Base-by-base conservation (phyloP, 2,113 vertebrate genomes). In the Hemiscyllium ocellatum region DNA sequence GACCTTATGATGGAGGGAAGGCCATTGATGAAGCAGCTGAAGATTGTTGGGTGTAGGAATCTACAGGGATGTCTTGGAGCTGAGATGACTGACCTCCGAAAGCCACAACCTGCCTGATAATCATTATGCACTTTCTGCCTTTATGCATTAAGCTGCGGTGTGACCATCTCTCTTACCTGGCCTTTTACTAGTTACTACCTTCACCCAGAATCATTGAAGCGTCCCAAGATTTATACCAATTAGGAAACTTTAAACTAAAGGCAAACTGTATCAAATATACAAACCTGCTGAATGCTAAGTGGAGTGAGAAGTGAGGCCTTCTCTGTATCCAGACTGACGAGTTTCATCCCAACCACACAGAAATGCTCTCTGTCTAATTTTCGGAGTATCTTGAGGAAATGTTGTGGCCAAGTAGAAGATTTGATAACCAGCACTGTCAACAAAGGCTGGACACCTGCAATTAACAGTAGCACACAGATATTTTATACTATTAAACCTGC, bases 371-470 rank as follows among this genome's bases (percentile, higher is more conserved):
- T 96, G 66, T 97, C 95, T 0, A 98, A 80, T 6, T 96, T 80
- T 2, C 12, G 24, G n/a, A 98, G 96, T 91, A 97, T 97, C 96
- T 95, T 83, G 0, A 96, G 96, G 68, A 98, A 95, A 42, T 65
- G 0, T 0, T 19, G 96, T 87, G 96, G 96, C 98, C 97, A 98
- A 47, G 96, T 52, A 0, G 97, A 96, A 0, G 97, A 97, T 96
- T 98, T 98, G 96, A 98, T 96, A 68, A 98, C 96, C 95, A 97
- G 97, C 96, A 98, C 96, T 0, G 97, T 98, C 95, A 97, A 97
- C 4, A 97, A 96, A 91, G 96, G 95, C 96, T 97, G 97, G 12
- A 97, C 97, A 96, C 97, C 98, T 98, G 96, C 6, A 94, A 69
- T 42, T 47, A 70, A 70, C 6, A 47, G 93, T 6, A 94, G n/a